Conservation (phyloP, 2,888 invertebrate genomes). For the Diarsia mendica region DNA sequence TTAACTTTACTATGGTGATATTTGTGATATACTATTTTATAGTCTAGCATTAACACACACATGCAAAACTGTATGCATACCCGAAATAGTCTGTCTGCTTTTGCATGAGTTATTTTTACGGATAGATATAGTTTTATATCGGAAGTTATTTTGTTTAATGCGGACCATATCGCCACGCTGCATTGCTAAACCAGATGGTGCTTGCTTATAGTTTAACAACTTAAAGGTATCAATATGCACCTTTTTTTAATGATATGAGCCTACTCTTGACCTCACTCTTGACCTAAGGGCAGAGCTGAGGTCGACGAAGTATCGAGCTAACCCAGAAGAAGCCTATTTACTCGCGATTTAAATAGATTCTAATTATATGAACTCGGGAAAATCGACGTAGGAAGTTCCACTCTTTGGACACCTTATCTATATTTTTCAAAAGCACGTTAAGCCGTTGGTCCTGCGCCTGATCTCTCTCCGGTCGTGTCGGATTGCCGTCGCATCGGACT, state of each 20-base stretch:
- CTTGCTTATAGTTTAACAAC: not conserved
- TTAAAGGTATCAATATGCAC: not conserved
- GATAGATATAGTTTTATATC: not conserved
- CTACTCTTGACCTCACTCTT: too few relatives aligned
- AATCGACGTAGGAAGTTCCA: too few relatives aligned
- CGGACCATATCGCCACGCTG: not conserved
- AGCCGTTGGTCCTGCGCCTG: too few relatives aligned
- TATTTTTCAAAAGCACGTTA: not conserved
- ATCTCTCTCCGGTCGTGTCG: too few relatives aligned
- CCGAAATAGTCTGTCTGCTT: not conserved
- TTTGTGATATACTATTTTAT: slow-evolving; percentile 3
- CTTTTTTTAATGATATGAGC: too few relatives aligned
- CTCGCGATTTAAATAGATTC: too few relatives aligned
- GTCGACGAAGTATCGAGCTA: too few relatives aligned
- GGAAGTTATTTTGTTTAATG: not conserved
- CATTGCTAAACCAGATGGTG: not conserved
- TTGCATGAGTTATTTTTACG: not conserved
- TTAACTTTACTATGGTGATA: not conserved
- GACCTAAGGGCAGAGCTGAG: too few relatives aligned
- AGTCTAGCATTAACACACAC: not conserved
- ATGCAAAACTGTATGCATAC: not conserved
- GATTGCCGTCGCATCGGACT: too few relatives aligned
- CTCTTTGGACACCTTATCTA: not conserved
- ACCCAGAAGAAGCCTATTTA: too few relatives aligned
- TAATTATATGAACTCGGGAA: too few relatives aligned